These are phyloP conservation scores for Triops cancriformis DNA, from an alignment of 1,140 invertebrate genomes.

Conservation along the genomic window DNA sequence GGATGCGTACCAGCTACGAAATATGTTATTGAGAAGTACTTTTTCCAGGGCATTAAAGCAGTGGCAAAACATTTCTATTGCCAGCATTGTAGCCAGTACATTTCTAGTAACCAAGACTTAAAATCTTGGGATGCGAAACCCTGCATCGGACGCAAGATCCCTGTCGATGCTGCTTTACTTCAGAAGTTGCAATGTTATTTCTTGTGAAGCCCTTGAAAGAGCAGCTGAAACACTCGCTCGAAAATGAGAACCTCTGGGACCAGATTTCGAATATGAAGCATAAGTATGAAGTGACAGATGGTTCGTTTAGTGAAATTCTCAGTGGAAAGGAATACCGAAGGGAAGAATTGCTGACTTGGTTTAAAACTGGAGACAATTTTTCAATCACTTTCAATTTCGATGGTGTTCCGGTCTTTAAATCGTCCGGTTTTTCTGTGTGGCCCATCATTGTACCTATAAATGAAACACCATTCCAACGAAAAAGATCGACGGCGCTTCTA, in stretches of 20 bases:
- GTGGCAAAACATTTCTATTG: slow-evolving; percentile 15
- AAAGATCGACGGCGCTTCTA: too few relatives aligned
- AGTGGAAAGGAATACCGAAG: neutral
- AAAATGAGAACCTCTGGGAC: neutral
- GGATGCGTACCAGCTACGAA: neutral
- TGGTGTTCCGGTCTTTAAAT: slow-evolving; percentile 37
- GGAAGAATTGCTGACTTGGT: too few relatives aligned
- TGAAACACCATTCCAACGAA: slow-evolving; percentile 34
- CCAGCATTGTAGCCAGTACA: slow-evolving; percentile 15
- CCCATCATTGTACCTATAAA: slow-evolving; percentile 36
- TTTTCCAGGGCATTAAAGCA: too few relatives aligned
- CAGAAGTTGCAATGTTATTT: neutral
- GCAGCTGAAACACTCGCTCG: neutral
- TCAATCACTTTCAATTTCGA: slow-evolving; percentile 31
- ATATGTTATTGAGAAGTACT: too few relatives aligned
- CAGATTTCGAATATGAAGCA: neutral
- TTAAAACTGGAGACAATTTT: neutral
- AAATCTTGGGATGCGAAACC: neutral
- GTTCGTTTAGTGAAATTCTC: neutral
- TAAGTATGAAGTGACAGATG: neutral
- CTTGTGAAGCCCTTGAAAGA: neutral
- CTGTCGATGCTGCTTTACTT: neutral
- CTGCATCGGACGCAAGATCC: neutral
- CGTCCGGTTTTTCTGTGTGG: slow-evolving; percentile 36
- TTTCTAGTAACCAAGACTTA: neutral